Evolutionary conservation across 2,113 vertebrate genomes (phyloP).

Genomic region (Gymnogyps californianus): DNA sequence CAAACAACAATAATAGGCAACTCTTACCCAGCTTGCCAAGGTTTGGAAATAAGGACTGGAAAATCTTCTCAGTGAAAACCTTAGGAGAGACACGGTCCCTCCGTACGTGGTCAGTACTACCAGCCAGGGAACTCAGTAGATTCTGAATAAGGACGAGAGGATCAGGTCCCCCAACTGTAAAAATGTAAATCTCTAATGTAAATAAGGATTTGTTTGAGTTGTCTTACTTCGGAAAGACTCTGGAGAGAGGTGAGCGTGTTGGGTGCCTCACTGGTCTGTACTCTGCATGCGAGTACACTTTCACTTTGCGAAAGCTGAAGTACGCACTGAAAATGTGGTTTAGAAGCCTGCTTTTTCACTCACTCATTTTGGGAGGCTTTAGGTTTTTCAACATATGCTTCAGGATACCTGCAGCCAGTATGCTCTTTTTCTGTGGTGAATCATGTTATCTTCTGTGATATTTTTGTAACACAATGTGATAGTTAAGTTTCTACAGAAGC

Average conservation of each 20-base stretch:
- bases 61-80: neutral
- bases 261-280: neutral
- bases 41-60: neutral
- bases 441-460: neutral
- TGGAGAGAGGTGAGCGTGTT: neutral
- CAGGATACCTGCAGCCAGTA: neutral
- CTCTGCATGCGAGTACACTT: neutral
- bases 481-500: neutral
- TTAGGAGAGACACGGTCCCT: rapidly evolving
- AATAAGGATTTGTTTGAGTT: slow-evolving; percentile 43
- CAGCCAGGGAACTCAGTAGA: neutral
- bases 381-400: neutral
- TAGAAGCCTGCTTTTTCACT: neutral
- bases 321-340: rapidly evolving
- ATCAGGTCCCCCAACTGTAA: neutral
- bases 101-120: rapidly evolving
- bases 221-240: neutral
- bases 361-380: neutral
- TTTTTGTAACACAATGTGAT: neutral
- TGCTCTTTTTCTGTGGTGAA: neutral
- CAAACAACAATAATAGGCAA: neutral
- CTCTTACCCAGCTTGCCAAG: neutral
- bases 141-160: neutral
- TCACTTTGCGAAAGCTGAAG: neutral
- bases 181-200: slow-evolving; percentile 40